These are phyloP conservation scores for Acanthococcus lagerstroemiae DNA, from an alignment of 2,888 invertebrate species.

Conservation along the genomic window DNA sequence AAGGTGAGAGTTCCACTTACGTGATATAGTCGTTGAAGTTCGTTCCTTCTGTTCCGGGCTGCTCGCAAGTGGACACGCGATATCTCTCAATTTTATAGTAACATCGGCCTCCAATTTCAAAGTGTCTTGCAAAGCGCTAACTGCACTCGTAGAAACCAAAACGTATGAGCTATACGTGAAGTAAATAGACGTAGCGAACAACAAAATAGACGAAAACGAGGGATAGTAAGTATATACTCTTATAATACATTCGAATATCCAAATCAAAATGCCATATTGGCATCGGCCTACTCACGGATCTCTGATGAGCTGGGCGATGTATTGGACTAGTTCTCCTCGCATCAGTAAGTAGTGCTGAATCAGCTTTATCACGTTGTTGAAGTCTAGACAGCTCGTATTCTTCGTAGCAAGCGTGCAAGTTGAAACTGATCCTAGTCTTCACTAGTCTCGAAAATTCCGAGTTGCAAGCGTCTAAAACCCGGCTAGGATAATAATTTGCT, in stretches of 20 bases:
- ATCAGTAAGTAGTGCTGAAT: conserved; percentile 79
- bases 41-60: conserved; percentile 37
- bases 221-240: neutral
- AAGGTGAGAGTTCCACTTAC: too few relatives aligned
- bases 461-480: too few relatives aligned
- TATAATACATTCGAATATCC: too few relatives aligned
- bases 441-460: too few relatives aligned
- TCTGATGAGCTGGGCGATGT: conserved; percentile 51
- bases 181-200: neutral
- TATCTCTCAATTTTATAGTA: conserved; percentile 60
- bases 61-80: conserved; percentile 64
- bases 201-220: too few relatives aligned
- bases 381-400: too few relatives aligned
- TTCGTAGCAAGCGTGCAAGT: too few relatives aligned
- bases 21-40: conserved; percentile 68
- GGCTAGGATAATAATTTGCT: too few relatives aligned
- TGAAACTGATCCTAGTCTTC: too few relatives aligned
- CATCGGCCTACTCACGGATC: conserved; percentile 40
- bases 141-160: conserved; percentile 45
- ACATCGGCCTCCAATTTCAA: conserved; percentile 66
- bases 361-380: conserved; percentile 76
- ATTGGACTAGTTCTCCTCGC: conserved; percentile 64
- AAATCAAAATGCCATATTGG: too few relatives aligned
- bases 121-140: conserved; percentile 63
- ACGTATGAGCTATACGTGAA: too few relatives aligned